Conservation (phyloP, 2,888 invertebrate genomes). For the Villa cingulata region DNA sequence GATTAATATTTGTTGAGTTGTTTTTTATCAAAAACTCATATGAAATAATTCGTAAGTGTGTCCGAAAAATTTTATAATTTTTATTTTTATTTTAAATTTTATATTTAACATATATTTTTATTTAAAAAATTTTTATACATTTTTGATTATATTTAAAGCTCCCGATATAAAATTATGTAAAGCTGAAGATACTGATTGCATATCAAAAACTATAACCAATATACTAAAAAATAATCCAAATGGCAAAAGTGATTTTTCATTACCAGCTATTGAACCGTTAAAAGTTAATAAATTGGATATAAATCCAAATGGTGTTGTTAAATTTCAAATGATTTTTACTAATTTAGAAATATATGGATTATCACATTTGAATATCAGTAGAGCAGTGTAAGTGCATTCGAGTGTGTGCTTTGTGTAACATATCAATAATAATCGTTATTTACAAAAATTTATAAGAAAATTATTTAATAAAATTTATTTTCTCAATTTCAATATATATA, state of each 20-base stretch:
- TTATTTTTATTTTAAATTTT: neutral
- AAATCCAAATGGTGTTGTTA: neutral
- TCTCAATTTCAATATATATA: neutral
- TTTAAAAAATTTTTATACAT: neutral
- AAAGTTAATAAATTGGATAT: neutral
- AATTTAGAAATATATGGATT: neutral
- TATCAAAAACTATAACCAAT: constrained; percentile 22
- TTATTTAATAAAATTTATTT: too few species aligned
- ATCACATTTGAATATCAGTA: neutral
- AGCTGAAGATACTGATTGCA: constrained; percentile 26
- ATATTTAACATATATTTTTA: constrained; percentile 15
- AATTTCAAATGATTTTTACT: neutral
- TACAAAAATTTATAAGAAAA: neutral
- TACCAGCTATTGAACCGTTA: constrained; percentile 31
- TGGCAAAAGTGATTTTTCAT: constrained; percentile 25
- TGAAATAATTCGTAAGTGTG: neutral
- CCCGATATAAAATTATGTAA: constrained; percentile 21
- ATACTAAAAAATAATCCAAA: constrained; percentile 25
- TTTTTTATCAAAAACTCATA: neutral
- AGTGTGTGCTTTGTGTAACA: neutral
- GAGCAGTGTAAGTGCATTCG: neutral
- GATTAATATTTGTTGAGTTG: neutral
- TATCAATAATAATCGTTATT: too few species aligned
- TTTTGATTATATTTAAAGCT: neutral
- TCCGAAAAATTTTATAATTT: neutral